Conservation (phyloP, 2,888 invertebrate species). For the Gasteruption jaculator region DNA sequence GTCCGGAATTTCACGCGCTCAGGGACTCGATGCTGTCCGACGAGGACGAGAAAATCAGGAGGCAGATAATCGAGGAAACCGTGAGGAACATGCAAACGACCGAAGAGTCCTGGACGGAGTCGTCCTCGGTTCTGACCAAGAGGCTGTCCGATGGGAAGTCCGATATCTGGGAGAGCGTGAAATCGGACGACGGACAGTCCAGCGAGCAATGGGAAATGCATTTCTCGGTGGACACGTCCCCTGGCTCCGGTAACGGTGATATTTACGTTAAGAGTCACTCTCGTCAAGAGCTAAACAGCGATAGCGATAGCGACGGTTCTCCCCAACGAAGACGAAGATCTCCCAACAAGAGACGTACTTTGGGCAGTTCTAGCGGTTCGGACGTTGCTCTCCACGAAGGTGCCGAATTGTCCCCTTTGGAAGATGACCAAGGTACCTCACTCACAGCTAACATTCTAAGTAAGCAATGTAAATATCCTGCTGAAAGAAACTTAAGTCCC, state of each 20-base stretch:
- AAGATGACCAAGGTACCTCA: constrained; percentile 62
- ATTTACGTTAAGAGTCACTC: constrained; percentile 39
- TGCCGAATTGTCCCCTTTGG: constrained; percentile 58
- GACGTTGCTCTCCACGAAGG: constrained; percentile 64
- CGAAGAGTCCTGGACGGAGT: constrained; percentile 17
- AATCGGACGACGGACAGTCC: constrained; percentile 2
- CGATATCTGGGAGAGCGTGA: constrained; percentile 7
- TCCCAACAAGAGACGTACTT: constrained; percentile 51
- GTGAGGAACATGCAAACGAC: constrained; percentile 23
- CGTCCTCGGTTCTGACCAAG: constrained; percentile 19
- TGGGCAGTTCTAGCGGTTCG: constrained; percentile 63
- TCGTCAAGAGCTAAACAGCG: constrained; percentile 42
- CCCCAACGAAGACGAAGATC: constrained; percentile 42
- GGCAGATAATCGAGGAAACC: constrained; percentile 10
- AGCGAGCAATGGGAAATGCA: constrained; percentile 45
- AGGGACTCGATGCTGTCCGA: no score
- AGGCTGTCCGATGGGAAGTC: constrained; percentile 16
- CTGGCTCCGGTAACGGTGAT: constrained; percentile 45
- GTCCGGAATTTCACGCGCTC: no score
- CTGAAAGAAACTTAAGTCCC: no score
- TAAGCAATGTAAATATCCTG: constrained; percentile 51
- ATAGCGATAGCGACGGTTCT: constrained; percentile 47
- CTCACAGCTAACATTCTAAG: constrained; percentile 51
- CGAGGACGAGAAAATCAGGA: constrained; percentile 10
- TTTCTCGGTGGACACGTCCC: constrained; percentile 42